A percentile compares a stretch with the other conserved stretches of the same genome.
Conservation (phyloP, 2,797 vertebrate genomes). For the Chaenodraco wilsoni region DNA sequence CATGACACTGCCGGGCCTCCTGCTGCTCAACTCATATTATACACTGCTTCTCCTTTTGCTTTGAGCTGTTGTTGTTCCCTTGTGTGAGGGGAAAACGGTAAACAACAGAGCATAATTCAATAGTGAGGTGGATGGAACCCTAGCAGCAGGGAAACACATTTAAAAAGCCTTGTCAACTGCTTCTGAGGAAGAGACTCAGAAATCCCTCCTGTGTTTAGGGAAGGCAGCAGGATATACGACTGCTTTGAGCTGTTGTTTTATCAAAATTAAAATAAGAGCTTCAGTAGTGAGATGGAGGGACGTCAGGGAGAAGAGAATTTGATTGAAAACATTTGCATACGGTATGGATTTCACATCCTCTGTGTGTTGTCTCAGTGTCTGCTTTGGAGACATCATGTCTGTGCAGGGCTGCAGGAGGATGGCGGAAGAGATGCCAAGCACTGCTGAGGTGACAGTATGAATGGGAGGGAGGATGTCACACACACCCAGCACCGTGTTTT, state of each 20-base stretch:
- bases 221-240: conserved; percentile 12
- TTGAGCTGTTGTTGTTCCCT: conserved; percentile 74
- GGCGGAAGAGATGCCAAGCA: conserved; percentile 31
- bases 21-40: conserved; percentile 60
- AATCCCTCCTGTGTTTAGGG: conserved; percentile 36
- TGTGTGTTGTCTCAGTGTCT: conserved; percentile 10
- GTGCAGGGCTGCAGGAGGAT: conserved; percentile 17
- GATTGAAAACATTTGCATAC: conserved; percentile 19
- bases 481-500: conserved; percentile 16
- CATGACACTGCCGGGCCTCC: conserved; percentile 56
- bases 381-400: conserved; percentile 13
- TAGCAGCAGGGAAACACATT: conserved; percentile 60
- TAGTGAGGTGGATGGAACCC: conserved; percentile 57
- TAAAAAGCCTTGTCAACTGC: conserved; percentile 42
- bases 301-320: conserved; percentile 8
- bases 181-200: conserved; percentile 47
- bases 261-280: conserved; percentile 48
- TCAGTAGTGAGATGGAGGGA: not conserved
- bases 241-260: conserved; percentile 63
- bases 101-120: conserved; percentile 72
- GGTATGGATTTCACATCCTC: conserved; percentile 11
- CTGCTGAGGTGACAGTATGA: conserved; percentile 55
- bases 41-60: conserved; percentile 66
- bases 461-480: conserved; percentile 49
- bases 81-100: conserved; percentile 65